These are phyloP conservation scores for Holcopasites calliopsidis DNA, from an alignment of 1,140 invertebrate species.

Conservation along the genomic window DNA sequence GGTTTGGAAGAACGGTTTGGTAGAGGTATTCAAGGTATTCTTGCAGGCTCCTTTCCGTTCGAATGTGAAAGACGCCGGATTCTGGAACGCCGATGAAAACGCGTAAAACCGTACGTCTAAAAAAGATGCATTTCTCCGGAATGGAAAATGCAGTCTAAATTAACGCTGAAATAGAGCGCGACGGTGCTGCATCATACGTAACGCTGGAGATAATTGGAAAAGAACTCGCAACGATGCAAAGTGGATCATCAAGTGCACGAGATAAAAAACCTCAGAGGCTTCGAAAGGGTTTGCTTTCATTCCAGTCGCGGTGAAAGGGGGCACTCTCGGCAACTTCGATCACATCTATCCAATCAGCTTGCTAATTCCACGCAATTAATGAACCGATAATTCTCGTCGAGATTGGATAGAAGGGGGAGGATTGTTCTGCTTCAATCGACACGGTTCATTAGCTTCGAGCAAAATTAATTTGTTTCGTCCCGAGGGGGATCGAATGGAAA, in stretches of 20 bases:
- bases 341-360: conserved; percentile 5
- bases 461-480: conserved; percentile 47
- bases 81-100: too few relatives aligned
- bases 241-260: neutral
- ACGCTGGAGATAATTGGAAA: neutral
- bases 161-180: neutral
- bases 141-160: neutral
- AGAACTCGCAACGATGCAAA: neutral
- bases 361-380: conserved; percentile 47
- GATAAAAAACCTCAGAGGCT: neutral
- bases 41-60: neutral
- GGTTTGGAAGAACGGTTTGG: neutral
- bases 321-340: neutral
- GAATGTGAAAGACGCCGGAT: neutral
- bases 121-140: neutral
- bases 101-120: too few relatives aligned
- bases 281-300: conserved; percentile 45
- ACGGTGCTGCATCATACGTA: neutral
- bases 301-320: conserved; percentile 12
- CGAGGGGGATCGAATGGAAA: neutral
- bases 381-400: conserved; percentile 1
- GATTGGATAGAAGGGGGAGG: neutral
- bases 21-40: neutral
- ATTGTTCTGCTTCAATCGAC: conserved; percentile 24
- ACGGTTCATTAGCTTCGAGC: conserved; percentile 29